Evolutionary conservation across 2,888 invertebrate genomes (phyloP).

Genomic region (Dolichopus griseipennis): DNA sequence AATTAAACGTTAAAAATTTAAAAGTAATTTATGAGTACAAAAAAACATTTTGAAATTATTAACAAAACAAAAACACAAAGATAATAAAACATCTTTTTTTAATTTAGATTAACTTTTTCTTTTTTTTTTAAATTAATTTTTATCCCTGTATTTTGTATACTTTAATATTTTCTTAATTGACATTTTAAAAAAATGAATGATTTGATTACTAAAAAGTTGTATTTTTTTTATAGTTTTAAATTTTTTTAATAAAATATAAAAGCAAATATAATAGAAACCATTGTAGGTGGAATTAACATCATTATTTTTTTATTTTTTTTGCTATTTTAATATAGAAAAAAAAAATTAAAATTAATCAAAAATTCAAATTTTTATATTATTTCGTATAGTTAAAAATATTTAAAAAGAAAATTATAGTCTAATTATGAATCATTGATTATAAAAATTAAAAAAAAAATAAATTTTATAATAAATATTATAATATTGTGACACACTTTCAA

Average conservation of each 20-base stretch:
- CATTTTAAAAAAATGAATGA: constrained; percentile 1
- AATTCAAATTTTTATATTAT: neutral
- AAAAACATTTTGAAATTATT: neutral
- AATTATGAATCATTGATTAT: neutral
- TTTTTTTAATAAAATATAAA: neutral
- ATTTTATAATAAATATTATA: no score
- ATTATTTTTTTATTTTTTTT: neutral
- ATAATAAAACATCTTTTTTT: no score
- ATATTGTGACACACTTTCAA: neutral
- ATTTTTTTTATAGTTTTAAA: neutral
- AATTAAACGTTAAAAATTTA: no score
- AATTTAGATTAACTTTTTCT: no score
- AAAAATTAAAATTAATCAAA: neutral
- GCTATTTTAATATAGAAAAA: neutral
- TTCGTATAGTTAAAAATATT: neutral
- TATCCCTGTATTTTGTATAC: neutral
- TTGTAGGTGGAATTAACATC: neutral
- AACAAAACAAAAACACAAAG: neutral
- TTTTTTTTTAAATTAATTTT: no score
- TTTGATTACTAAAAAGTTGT: neutral
- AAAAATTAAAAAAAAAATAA: neutral
- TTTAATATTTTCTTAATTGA: neutral
- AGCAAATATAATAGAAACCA: neutral
- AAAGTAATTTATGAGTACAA: neutral
- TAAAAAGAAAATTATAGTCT: neutral